Percentiles rank a stretch among this genome's conserved stretches.
Conservation (phyloP, 1,140 invertebrate species). For the Diachasma alloeum region DNA sequence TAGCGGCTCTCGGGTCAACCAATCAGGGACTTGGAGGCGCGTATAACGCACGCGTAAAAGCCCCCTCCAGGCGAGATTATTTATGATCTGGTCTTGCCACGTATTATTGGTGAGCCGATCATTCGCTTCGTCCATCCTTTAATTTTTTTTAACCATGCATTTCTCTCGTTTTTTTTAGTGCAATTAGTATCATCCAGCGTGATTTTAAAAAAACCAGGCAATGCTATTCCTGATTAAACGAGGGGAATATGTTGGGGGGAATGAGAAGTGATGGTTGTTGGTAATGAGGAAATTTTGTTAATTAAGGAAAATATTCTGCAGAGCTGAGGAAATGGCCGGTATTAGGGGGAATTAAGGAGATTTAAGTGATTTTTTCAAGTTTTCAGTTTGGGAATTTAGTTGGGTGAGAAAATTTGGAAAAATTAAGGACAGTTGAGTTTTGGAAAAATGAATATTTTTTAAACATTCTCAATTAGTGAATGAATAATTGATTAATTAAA, state of each 20-base stretch:
- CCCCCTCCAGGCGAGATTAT: slow-evolving; percentile 49
- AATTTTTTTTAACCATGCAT: not conserved
- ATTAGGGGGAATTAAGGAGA: too few species aligned
- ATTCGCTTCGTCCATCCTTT: slow-evolving; percentile 12
- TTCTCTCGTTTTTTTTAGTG: slow-evolving; percentile 9
- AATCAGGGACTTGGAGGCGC: slow-evolving; percentile 52
- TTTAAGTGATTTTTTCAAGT: too few species aligned
- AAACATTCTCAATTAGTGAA: too few species aligned
- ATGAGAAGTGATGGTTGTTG: not conserved
- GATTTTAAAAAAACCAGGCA: slow-evolving; percentile 9
- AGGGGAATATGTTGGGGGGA: not conserved
- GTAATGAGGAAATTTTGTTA: not conserved
- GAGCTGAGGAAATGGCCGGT: too few species aligned
- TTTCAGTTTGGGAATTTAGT: too few species aligned
- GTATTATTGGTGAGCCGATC: slow-evolving; percentile 45
- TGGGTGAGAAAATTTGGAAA: too few species aligned
- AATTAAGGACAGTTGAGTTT: too few species aligned
- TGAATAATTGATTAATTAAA: too few species aligned
- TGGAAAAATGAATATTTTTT: too few species aligned
- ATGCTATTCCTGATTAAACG: slow-evolving; percentile 11
- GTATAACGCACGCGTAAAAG: slow-evolving; percentile 48
- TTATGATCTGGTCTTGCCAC: slow-evolving; percentile 49
- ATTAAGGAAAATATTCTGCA: not conserved
- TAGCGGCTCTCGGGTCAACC: slow-evolving; percentile 52
- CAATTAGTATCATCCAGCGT: slow-evolving; percentile 23